A percentile compares a stretch with the other conserved stretches of the same genome.
Evolutionary conservation across 2,797 vertebrate species (phyloP).

Genomic region (Poecile montanus): DNA sequence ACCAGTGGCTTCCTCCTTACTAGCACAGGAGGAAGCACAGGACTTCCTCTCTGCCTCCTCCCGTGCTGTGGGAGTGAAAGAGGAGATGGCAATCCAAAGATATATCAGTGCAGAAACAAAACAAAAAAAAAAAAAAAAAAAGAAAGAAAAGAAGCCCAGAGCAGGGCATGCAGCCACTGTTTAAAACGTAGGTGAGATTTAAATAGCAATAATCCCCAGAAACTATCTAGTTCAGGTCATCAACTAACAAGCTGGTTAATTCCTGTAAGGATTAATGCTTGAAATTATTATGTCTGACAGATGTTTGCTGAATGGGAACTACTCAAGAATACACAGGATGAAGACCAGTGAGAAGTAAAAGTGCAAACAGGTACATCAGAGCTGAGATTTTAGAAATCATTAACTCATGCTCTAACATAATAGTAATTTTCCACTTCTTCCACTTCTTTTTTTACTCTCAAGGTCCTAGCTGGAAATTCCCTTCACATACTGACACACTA

Average conservation of each 20-base stretch:
- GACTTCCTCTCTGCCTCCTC: conserved; percentile 40
- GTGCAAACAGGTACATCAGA: not conserved
- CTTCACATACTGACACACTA: not conserved
- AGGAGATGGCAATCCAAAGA: not conserved
- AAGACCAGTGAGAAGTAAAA: not conserved
- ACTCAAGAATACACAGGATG: not conserved
- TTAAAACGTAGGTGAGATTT: conserved; percentile 29
- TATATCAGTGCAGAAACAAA: not conserved
- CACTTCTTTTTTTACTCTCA: not conserved
- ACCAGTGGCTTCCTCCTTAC: not conserved
- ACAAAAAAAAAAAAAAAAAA: not conserved
- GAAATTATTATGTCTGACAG: conserved; percentile 45
- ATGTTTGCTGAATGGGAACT: conserved; percentile 30
- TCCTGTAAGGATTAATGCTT: conserved; percentile 56
- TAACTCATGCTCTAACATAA: not conserved
- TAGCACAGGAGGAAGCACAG: not conserved
- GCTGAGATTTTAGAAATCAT: not conserved
- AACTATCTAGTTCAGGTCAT: conserved; percentile 57
- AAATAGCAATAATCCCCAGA: conserved; percentile 62
- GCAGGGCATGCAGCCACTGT: not conserved
- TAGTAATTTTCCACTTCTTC: not conserved
- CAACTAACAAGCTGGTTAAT: conserved; percentile 52
- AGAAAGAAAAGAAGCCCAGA: not conserved
- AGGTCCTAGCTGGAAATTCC: not conserved
- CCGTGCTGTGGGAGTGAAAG: not conserved